phyloP scores from a whole-genome alignment of 1,140 invertebrate genomes.

The Pogonus chalceus region DNA sequence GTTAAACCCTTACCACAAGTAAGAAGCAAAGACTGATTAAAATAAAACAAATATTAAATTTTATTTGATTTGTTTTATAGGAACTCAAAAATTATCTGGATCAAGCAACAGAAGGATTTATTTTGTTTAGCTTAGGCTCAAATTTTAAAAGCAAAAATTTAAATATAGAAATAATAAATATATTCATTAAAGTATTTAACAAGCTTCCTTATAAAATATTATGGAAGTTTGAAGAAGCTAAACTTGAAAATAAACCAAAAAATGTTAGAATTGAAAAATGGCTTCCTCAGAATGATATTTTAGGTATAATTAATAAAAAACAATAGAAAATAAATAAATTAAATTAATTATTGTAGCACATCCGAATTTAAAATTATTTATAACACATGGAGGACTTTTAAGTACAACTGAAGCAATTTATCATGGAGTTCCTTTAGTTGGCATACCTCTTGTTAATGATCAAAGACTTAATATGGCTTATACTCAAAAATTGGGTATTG shows the following conservation, averaged over 20 bases:
- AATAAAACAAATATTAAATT: too few species aligned
- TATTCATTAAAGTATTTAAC: slow-evolving; percentile 37
- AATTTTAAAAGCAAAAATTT: slow-evolving; percentile 37
- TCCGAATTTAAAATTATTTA: slow-evolving; percentile 23
- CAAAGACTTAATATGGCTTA: slow-evolving; percentile 28
- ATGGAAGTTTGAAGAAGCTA: slow-evolving; percentile 47
- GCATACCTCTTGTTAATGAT: slow-evolving; percentile 32
- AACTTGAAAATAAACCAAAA: slow-evolving; percentile 34
- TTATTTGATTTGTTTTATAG: too few species aligned
- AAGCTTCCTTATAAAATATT: slow-evolving; percentile 43
- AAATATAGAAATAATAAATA: slow-evolving; percentile 29
- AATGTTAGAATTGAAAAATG: slow-evolving; percentile 42
- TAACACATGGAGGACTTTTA: slow-evolving; percentile 24
- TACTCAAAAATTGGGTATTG: slow-evolving; percentile 18
- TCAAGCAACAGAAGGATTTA: slow-evolving; percentile 36
- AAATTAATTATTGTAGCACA: slow-evolving; percentile 19
- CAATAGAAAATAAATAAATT: background rate
- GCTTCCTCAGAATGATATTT: slow-evolving; percentile 52
- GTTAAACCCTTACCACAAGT: slow-evolving; percentile 19
- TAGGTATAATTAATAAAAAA: slow-evolving; percentile 34
- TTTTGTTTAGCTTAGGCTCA: slow-evolving; percentile 44
- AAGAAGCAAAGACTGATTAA: too few species aligned
- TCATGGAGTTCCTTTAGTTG: slow-evolving; percentile 40
- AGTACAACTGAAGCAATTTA: slow-evolving; percentile 37
- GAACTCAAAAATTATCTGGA: slow-evolving; percentile 39